phyloP scores from a whole-genome alignment of 2,888 invertebrate genomes.

The Drosophila atripex region DNA sequence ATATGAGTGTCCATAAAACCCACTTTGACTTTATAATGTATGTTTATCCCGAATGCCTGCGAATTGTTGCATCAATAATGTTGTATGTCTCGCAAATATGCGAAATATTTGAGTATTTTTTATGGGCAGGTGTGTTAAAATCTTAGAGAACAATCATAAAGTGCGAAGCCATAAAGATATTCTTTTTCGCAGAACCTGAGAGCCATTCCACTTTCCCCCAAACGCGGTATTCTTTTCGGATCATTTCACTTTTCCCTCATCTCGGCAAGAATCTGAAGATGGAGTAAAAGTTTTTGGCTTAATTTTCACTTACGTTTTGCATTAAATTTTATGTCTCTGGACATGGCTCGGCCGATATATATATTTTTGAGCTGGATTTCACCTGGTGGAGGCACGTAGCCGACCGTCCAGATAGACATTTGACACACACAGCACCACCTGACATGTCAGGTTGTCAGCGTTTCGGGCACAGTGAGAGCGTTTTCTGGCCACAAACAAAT shows the following conservation, averaged over 20 bases:
- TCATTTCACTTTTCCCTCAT: constrained; percentile 23
- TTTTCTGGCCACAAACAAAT: constrained; percentile 45
- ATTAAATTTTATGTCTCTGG: constrained; percentile 55
- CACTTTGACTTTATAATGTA: neutral
- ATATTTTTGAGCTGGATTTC: constrained; percentile 48
- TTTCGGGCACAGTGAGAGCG: constrained; percentile 65
- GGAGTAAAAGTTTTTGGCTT: constrained; percentile 21
- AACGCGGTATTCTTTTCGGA: neutral
- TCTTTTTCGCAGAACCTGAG: neutral
- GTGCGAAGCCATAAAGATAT: constrained; percentile 1
- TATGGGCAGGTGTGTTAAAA: neutral
- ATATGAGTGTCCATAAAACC: neutral
- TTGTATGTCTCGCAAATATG: neutral
- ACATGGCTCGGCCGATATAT: constrained; percentile 29
- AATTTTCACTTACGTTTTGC: constrained; percentile 37
- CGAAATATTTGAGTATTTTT: neutral
- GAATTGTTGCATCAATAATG: neutral
- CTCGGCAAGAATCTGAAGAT: constrained; percentile 19
- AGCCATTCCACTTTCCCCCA: constrained; percentile 19
- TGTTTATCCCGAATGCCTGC: neutral
- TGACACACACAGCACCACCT: constrained; percentile 5
- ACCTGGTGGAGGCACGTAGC: constrained; percentile 58
- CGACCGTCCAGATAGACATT: constrained; percentile 18
- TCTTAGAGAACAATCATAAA: neutral
- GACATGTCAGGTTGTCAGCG: constrained; percentile 48